Evolutionary conservation across 2,888 invertebrate species (phyloP), one percentile per base, ranked within the genome.

Genomic region (Lymantria monacha): DNA sequence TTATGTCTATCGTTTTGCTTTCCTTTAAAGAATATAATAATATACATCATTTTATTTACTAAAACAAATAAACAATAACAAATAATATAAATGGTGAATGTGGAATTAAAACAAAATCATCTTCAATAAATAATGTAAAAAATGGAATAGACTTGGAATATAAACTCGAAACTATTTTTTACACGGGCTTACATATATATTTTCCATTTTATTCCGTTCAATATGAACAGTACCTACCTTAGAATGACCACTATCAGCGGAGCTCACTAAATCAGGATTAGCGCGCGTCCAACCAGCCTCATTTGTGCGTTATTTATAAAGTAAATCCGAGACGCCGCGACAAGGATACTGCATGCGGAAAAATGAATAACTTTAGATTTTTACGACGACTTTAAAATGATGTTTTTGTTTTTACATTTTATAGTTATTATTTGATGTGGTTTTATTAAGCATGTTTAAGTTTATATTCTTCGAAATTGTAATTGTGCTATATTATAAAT

Each of bases 241-340:
- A 62, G 66, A 69, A 53, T 64, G 61, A 58, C 64, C 51, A 59
- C 63, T 56, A 59, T 64, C 74, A 63, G 76, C 81, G 83, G 72
- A 71, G 63, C 76, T 72, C 81, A 66, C 79, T 89, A 88, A 89
- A 89, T 89, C 89, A 89, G 87, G 87, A 85, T 89, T 89, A 89
- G 76, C 70, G 53, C 63, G 69, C 67, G 71, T 64, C 79, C 81
- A 79, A 79, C 78, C 76, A 80, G 81, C 55, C 84, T 85, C 87
- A 83, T 89, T 88, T 85, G 77, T 76, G 75, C 53, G 83, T 87
- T 87, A 89, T 89, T 88, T 87, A 87, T 87, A 85, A 76, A 81
- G 74, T 77, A 81, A 83, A 82, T 77, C 80, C 78, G 69, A 66
- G 58, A 62, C 65, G 61, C 66, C 60, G 59, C 55, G 49, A 50